Evolutionary conservation across 2,113 vertebrate species (phyloP), one percentile per base, ranked within the genome.

Genomic region (Panthera tigris): DNA sequence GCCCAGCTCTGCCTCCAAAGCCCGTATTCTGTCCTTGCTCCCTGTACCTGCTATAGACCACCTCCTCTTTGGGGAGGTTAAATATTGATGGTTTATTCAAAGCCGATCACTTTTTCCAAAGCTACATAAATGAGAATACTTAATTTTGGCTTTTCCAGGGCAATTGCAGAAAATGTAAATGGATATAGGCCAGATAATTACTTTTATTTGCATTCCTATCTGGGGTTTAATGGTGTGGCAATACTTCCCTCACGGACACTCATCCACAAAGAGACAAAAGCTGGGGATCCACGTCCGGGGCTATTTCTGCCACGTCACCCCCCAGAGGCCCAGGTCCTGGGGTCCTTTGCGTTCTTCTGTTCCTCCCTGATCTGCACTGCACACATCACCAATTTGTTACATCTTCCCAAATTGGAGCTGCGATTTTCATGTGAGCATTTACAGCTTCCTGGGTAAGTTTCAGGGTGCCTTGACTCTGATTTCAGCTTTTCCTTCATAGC

Each of bases 361-460:
- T 11, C 68, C 57, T 48, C 19, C 27, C 33, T 12, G 79, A 21
- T 19, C 33, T 27, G 6, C 6, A 11, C 25, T 7, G 36, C 1
- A 4, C 4, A 1, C 21, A 9, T 31, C n/a, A 39, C 81, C 61
- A 1, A 33, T 5, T 0, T 12, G 2, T n/a, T 31, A 4, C 50
- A 0, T 21, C 16, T 39, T 48, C 41, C 39, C 86, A 79, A 5
- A 18, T 0, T 12, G 1, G 39, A 91, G 21, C 8, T 39, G 0
- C 9, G 3, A 33, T 25, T 50, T 73, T 52, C 57, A n/a, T 13
- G 48, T 21, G 6, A 31, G 0, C 3, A 15, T 33, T 61, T 16
- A 21, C 31, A 57, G 52, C 45, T 36, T 87, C 52, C 76, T 33
- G 18, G 7, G n/a, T 73, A 15, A 3, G 25, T 39, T 8, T 55